phyloP scores from a whole-genome alignment of 1,140 invertebrate genomes.

The Bombus picipes region DNA sequence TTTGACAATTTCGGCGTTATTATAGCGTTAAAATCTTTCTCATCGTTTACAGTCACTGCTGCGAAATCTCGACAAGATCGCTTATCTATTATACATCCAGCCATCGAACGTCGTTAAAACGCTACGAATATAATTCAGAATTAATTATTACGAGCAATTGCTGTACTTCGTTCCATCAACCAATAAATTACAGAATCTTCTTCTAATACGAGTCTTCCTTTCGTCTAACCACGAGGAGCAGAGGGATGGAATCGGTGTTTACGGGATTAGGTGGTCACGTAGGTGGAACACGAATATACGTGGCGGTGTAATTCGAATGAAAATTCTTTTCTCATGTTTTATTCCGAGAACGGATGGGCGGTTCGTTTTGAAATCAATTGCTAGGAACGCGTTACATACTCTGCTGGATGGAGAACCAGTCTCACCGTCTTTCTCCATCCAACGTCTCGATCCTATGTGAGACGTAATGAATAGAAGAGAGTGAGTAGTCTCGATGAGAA shows the following conservation, averaged over 20 bases:
- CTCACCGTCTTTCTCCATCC: not conserved
- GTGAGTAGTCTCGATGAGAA: not conserved
- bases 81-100: too few species aligned
- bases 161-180: not conserved
- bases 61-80: too few species aligned
- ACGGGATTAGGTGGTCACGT: constrained; percentile 23
- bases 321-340: constrained; percentile 64
- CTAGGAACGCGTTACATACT: constrained; percentile 45
- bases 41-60: too few species aligned
- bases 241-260: not conserved
- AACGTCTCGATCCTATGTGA: constrained; percentile 16
- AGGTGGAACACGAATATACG: constrained; percentile 28
- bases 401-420: not conserved
- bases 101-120: not conserved
- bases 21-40: too few species aligned
- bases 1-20: too few species aligned
- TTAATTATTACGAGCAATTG: too few species aligned
- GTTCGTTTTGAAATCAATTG: constrained; percentile 62
- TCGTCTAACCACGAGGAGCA: not conserved
- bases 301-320: constrained; percentile 38
- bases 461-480: constrained; percentile 54
- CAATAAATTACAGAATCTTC: not conserved
- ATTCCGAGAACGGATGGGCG: constrained; percentile 58
- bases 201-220: not conserved
- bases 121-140: not conserved